phyloP scores from a whole-genome alignment of 2,888 invertebrate genomes.

The Scaptomyza flava region DNA sequence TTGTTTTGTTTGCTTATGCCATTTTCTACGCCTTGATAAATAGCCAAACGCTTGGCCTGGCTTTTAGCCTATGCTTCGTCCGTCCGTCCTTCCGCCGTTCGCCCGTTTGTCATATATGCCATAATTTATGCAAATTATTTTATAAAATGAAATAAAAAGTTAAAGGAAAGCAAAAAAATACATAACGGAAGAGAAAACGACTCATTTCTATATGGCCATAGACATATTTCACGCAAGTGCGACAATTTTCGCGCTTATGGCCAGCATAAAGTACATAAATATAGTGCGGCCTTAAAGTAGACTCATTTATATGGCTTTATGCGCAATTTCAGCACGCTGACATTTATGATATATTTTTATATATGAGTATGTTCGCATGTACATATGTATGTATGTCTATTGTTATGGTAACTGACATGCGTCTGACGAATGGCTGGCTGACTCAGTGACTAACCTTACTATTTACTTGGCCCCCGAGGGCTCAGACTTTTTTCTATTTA shows the following conservation, averaged over 20 bases:
- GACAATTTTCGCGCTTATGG: constrained; percentile 70
- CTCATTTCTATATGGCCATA: constrained; percentile 40
- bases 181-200: constrained; percentile 11
- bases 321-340: constrained; percentile 77
- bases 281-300: constrained; percentile 74
- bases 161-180: constrained; percentile 4
- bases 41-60: constrained; percentile 66
- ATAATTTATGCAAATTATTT: constrained; percentile 79
- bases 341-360: constrained; percentile 78
- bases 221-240: constrained; percentile 74
- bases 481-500: constrained; percentile 28
- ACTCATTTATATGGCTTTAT: constrained; percentile 81
- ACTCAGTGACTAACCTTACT: constrained; percentile 34
- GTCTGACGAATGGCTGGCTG: constrained; percentile 51
- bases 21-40: constrained; percentile 56
- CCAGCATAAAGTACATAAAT: constrained; percentile 66
- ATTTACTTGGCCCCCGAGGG: constrained; percentile 35
- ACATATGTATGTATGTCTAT: constrained; percentile 28
- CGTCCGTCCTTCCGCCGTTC: neutral
- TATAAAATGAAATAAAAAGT: constrained; percentile 54
- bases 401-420: constrained; percentile 63
- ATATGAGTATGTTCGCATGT: constrained; percentile 1
- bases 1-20: constrained; percentile 23
- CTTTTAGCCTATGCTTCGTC: constrained; percentile 43
- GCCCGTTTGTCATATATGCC: constrained; percentile 56